Percentiles rank a stretch among this genome's conserved stretches.
Conservation (phyloP, 1,140 invertebrate genomes). For the Drosophila pectinifera region DNA sequence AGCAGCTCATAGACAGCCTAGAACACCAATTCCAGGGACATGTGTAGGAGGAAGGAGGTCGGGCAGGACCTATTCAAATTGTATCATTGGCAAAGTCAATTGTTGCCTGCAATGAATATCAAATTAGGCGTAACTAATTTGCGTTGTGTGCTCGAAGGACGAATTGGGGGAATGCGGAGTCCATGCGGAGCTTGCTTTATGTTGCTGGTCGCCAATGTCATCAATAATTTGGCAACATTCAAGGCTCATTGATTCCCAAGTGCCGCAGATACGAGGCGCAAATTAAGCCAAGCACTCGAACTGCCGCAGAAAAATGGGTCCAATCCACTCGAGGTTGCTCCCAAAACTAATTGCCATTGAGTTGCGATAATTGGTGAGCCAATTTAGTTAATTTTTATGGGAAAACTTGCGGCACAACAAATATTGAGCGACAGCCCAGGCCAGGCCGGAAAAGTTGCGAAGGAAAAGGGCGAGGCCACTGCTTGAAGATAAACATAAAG, state of each 20-base stretch:
- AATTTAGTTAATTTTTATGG: conserved; percentile 57
- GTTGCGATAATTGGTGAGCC: conserved; percentile 46
- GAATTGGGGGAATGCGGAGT: conserved; percentile 6
- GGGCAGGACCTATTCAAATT: conserved; percentile 52
- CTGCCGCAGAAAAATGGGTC: neutral
- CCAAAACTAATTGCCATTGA: conserved; percentile 49
- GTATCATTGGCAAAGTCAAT: conserved; percentile 69
- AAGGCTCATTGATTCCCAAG: conserved; percentile 54
- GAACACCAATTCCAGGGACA: conserved; percentile 5
- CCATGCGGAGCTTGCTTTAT: conserved; percentile 36
- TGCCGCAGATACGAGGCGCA: conserved; percentile 14
- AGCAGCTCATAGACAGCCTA: conserved; percentile 37
- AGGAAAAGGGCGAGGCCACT: conserved; percentile 10
- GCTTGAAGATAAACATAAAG: conserved; percentile 5
- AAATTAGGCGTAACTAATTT: conserved; percentile 81
- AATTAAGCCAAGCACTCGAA: conserved; percentile 17
- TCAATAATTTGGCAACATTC: conserved; percentile 61
- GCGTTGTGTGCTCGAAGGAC: conserved; percentile 52
- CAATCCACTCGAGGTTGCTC: conserved; percentile 31
- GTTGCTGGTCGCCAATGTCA: conserved; percentile 11
- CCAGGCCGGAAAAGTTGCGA: neutral
- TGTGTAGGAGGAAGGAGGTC: conserved; percentile 12
- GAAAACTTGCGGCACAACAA: conserved; percentile 31
- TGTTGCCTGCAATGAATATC: conserved; percentile 69
- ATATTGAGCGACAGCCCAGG: conserved; percentile 13